These are phyloP conservation scores for Amaurobius ferox DNA, from an alignment of 2,888 invertebrate species.

Conservation along the genomic window DNA sequence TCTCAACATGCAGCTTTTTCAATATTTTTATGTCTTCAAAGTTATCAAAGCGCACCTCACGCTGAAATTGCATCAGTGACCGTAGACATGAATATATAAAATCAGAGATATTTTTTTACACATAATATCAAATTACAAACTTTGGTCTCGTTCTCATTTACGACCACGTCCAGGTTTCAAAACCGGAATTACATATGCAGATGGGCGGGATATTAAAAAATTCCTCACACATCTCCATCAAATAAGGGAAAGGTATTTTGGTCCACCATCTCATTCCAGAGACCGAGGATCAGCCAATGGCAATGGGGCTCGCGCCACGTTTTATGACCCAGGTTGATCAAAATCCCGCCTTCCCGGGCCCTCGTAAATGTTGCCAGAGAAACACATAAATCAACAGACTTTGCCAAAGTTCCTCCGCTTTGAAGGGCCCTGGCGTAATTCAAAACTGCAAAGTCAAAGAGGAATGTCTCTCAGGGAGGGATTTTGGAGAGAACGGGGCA, in stretches of 20 bases:
- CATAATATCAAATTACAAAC: background rate
- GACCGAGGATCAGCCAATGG: background rate
- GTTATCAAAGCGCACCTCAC: background rate
- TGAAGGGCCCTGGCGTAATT: conserved; percentile 23
- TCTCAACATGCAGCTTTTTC: background rate
- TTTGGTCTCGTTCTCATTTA: background rate
- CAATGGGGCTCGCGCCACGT: background rate
- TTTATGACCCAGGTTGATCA: conserved; percentile 50
- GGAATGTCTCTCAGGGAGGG: background rate
- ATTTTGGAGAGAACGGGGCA: conserved; percentile 14
- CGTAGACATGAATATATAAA: background rate
- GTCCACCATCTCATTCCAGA: background rate
- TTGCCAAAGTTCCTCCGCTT: conserved; percentile 17
- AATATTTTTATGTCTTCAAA: background rate
- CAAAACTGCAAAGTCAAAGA: conserved; percentile 23
- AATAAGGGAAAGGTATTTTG: background rate
- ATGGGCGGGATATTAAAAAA: background rate
- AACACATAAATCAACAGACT: conserved; percentile 28
- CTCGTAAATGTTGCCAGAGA: conserved; percentile 16
- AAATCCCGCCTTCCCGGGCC: conserved; percentile 53
- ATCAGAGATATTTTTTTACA: background rate
- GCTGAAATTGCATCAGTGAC: background rate
- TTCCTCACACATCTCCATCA: background rate
- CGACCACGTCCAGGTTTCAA: background rate
- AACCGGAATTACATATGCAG: background rate